Evolutionary conservation across 2,888 invertebrate species (phyloP), one percentile per base, ranked within the genome.

Genomic region (Teinopalpus imperialis): DNA sequence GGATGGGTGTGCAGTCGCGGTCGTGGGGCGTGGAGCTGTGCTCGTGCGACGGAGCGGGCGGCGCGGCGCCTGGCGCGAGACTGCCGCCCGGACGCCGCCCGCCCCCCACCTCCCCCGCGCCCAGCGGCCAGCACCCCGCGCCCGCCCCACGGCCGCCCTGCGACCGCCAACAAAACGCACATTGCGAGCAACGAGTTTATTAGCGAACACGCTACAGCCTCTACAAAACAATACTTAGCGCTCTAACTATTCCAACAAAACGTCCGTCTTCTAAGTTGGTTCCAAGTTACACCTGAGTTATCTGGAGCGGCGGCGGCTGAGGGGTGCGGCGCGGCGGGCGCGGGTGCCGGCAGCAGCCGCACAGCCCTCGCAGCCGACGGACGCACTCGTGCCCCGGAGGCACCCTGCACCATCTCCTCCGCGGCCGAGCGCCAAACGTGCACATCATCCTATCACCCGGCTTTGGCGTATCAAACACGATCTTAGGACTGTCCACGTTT

Each of bases 51-150:
- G 70, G 71, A 79, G 77, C 81, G 78, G 66, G 74, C 81, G 74
- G 57, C 65, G 66, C 81, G 78, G 77, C 82, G 86, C 81, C 78
- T 81, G 71, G 74, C 88, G 81, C 88, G 87, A 78, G 77, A 86
- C 88, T 85, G 83, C 77, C 75, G 74, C 74, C 43, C 43, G 24
- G 27, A 51, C 51, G 51, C 59, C 79, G 74, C 79, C 77, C 72
- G 60, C 63, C 70, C 69, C 72, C 68, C 67, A 59, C 67, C 67
- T 71, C 68, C 67, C 59, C 67, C 67, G 57, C 68, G 68, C 61
- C 61, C 65, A 64, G 58, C 63, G 29, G 26, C 34, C n/a, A n/a
- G n/a, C 29, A 35, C 40, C 35, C 34, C 36, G 64, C 72, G 63
- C 63, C 62, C 73, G 67, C 72, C 69, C 65, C 64, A 58, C 63